Evolutionary conservation across 2,888 invertebrate species (phyloP), one percentile per base, ranked within the genome.

Genomic region (Synanthedon myopaeformis): DNA sequence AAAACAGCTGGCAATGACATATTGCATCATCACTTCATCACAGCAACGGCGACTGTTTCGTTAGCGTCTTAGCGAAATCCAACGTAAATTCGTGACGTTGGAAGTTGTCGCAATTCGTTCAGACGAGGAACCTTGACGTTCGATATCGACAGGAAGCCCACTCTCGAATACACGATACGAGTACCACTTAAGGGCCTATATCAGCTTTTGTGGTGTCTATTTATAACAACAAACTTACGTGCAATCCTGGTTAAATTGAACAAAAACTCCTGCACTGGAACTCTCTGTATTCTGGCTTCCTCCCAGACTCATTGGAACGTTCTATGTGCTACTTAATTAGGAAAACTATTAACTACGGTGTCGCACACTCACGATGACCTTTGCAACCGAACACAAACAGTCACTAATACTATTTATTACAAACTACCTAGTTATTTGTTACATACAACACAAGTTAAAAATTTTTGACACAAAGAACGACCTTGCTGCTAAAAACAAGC

Each of bases 221-320:
- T 14, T n/a, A 13, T 45, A 45, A 45, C 8, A 41, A 41, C 8
- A 51, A 50, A 93, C 96, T 95, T 94, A 98, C 98, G 97, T 95
- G 92, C 93, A 94, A 85, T 98, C 98, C 86, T 98, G 98, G 87
- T 98, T 98, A 81, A 98, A 98, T 89, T 96, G 97, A 70, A 97
- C 96, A 86, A 96, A 97, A 84, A 95, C 93, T 85, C 94, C 94
- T 85, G 92, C 92, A 89, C 93, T 91, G 78, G 93, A 89, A 85
- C 93, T 94, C 79, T 92, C 91, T 74, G 90, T 88, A 76, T 91
- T 90, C 87, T 91, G 91, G 71, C 79, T 81, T 87, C 90, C 92
- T 90, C 92, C 91, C 89, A 93, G 92, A 92, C 92, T 94, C 94
- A 94, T 94, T 90, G 92, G 93, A 91, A 90, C 91, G 89, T 89